Base-by-base conservation (phyloP, 1,140 invertebrate genomes). In the Zaprionus camerounensis region DNA sequence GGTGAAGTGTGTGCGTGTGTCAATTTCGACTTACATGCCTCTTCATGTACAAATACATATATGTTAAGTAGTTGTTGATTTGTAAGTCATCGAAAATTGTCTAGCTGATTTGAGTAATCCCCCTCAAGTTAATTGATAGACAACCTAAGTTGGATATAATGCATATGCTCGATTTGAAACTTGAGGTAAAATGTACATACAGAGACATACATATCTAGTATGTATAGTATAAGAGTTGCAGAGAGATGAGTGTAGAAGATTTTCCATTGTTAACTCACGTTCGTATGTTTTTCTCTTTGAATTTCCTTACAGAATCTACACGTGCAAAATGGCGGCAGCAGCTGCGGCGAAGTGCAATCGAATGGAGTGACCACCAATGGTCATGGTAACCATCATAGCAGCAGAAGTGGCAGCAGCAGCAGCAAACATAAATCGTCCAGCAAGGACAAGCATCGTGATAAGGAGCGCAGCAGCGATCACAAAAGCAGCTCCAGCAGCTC, bases 341-440 rank as follows among this genome's bases (percentile, higher is more conserved):
- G 82, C 61, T 80, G 78, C 63, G 78, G 82, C 58, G 79, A 80
- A 76, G 78, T 85, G 71, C 91, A 92, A 72, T 78, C 87, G 58
- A 93, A 93, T 86, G 92, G 92, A 41, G 78, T 92, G 63, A 94
- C 93, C 76, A 93, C 93, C 77, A 94, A 94, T 80, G 94, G 94
- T 71, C 95, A 94, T 81, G 94, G 94, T 76, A 94, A 93, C 66
- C 63, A 80, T 49, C 93, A 94, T 61, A 93, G 94, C 78, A 94
- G 94, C 78, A 93, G 94, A 59, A 93, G 94, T 78, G 94, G 94
- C 88, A 94, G 93, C 74, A 94, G 94, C 74, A 94, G 94, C 81
- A 94, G 94, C 81, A 93, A 95, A 83, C 94, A 95, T 81, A 96
- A 95, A 72, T 95, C 95, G 34, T 95, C 95, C 2, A 95, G 94